Percentiles rank a stretch among this genome's conserved stretches.
Evolutionary conservation across 2,113 vertebrate genomes (phyloP).

Genomic region (Thalassoma bifasciatum): DNA sequence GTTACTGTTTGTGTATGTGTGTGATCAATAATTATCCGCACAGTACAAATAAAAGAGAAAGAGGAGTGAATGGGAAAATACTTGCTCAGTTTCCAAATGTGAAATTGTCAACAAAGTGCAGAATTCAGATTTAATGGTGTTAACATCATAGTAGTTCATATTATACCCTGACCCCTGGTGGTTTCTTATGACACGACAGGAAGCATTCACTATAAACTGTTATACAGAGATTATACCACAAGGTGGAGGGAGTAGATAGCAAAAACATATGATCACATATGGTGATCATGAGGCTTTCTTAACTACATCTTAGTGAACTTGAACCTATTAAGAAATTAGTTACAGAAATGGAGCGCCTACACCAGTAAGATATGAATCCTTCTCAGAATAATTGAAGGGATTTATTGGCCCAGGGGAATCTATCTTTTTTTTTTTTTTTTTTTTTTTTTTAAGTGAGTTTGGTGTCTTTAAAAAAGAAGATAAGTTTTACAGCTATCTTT

Average conservation of each 20-base stretch:
- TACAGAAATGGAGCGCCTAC: background rate
- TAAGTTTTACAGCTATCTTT: too few species aligned
- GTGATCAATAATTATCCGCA: background rate
- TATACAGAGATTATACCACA: slow-evolving; percentile 35
- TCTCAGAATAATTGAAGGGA: background rate
- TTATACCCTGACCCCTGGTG: slow-evolving; percentile 48
- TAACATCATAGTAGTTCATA: background rate
- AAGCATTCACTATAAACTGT: background rate
- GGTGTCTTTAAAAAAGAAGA: too few species aligned
- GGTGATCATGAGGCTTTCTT: background rate
- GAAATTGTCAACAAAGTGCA: background rate
- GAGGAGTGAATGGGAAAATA: background rate
- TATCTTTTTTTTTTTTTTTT: too few species aligned
- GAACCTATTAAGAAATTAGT: background rate
- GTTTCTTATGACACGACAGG: slow-evolving; percentile 4
- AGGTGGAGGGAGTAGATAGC: slow-evolving; percentile 43
- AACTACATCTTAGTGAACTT: background rate
- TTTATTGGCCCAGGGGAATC: background rate
- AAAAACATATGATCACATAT: too few species aligned
- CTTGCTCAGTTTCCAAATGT: background rate
- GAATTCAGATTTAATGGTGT: background rate
- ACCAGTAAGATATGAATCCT: background rate
- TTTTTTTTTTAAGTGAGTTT: too few species aligned
- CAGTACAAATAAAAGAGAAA: background rate
- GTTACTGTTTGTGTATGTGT: background rate